These are phyloP conservation scores for Acleris literana DNA, from an alignment of 2,888 invertebrate genomes.

Conservation along the genomic window DNA sequence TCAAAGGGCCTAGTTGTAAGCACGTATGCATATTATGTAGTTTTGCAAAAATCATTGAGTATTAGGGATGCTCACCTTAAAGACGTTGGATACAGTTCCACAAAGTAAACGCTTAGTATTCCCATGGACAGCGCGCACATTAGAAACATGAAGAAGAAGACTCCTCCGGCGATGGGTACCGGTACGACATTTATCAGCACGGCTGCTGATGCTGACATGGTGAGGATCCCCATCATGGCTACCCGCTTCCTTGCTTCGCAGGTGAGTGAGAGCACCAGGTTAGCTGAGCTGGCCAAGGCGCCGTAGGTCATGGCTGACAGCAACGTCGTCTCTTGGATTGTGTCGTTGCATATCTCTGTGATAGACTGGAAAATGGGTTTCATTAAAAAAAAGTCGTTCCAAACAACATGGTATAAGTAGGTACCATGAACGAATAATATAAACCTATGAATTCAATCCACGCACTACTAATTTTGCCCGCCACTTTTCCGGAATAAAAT, in stretches of 20 bases:
- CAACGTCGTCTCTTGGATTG: conserved; percentile 71
- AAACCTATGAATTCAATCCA: background rate
- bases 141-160: conserved; percentile 76
- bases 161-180: conserved; percentile 69
- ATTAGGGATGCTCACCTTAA: conserved; percentile 59
- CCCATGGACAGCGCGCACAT: conserved; percentile 76
- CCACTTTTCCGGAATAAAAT: too few relatives aligned
- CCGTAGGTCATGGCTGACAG: conserved; percentile 76
- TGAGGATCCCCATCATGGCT: conserved; percentile 68
- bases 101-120: conserved; percentile 75
- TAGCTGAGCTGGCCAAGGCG: conserved; percentile 67
- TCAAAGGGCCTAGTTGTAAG: too few relatives aligned
- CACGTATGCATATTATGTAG: too few relatives aligned
- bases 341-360: conserved; percentile 68
- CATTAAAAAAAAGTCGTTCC: background rate
- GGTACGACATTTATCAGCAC: conserved; percentile 65
- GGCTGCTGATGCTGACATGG: conserved; percentile 59
- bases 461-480: too few relatives aligned
- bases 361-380: conserved; percentile 47
- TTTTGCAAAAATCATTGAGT: background rate
- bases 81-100: conserved; percentile 76
- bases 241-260: conserved; percentile 69
- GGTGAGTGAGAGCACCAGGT: conserved; percentile 71
- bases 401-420: too few relatives aligned
- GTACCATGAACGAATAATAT: background rate